phyloP scores from a whole-genome alignment of 2,888 invertebrate species.

The Troilus luridus region DNA sequence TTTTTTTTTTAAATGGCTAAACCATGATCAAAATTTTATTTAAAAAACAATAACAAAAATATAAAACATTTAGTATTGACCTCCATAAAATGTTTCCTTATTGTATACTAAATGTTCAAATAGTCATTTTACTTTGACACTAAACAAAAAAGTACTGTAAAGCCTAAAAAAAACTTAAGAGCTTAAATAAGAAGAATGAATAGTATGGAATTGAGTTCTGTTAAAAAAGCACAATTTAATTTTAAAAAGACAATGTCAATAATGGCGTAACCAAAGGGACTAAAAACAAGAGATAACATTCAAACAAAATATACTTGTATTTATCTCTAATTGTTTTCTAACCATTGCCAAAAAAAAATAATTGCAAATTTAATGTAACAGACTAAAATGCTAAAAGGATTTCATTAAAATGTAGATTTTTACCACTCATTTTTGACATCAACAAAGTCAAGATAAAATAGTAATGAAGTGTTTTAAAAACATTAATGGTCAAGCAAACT shows the following conservation, averaged over 20 bases:
- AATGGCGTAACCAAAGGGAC: not conserved
- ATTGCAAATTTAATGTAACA: not conserved
- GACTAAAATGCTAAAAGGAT: not conserved
- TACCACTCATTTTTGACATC: too few species aligned
- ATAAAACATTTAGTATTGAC: not conserved
- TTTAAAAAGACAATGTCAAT: not conserved
- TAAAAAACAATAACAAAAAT: not conserved
- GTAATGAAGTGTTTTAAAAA: not conserved
- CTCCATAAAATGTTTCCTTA: not conserved
- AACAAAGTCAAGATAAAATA: not conserved
- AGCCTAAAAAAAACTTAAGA: not conserved
- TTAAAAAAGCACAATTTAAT: not conserved
- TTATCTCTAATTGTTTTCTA: not conserved
- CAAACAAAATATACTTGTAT: not conserved
- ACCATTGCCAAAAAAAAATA: not conserved
- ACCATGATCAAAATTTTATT: not conserved
- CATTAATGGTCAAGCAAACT: too few species aligned
- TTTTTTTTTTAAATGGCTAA: not conserved
- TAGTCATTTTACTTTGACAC: too few species aligned
- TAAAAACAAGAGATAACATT: slow-evolving; percentile 16
- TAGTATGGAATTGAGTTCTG: not conserved
- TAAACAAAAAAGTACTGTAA: not conserved
- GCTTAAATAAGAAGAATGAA: not conserved
- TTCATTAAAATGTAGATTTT: not conserved
- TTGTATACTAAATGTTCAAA: not conserved